These are phyloP conservation scores for Hucho hucho DNA, from an alignment of 2,113 vertebrate genomes.

Conservation along the genomic window DNA sequence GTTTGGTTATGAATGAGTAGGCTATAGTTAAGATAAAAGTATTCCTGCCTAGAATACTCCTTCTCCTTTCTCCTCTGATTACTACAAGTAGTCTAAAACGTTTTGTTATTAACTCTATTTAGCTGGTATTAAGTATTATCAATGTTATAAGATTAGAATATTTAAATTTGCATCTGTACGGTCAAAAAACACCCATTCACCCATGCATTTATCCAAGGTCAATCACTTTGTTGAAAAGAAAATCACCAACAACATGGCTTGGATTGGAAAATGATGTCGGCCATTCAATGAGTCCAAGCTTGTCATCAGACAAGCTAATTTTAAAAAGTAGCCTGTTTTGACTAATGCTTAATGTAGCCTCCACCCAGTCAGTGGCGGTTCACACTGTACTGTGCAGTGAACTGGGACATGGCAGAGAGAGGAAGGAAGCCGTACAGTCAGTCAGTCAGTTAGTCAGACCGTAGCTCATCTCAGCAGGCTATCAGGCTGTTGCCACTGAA, in stretches of 20 bases:
- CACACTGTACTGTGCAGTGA: constrained; percentile 23
- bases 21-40: constrained; percentile 65
- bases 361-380: constrained; percentile 44
- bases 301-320: constrained; percentile 62
- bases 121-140: too few relatives aligned
- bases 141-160: too few relatives aligned
- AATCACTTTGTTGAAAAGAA: constrained; percentile 44
- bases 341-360: constrained; percentile 49
- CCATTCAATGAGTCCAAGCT: constrained; percentile 57
- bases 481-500: constrained; percentile 29
- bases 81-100: too few relatives aligned
- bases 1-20: neutral
- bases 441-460: constrained; percentile 39
- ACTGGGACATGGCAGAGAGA: constrained; percentile 42
- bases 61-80: too few relatives aligned
- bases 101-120: too few relatives aligned
- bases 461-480: constrained; percentile 49
- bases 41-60: constrained; percentile 47
- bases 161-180: too few relatives aligned
- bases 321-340: constrained; percentile 67
- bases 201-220: constrained; percentile 10
- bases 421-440: constrained; percentile 45
- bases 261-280: constrained; percentile 48
- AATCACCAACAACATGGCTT: constrained; percentile 46
- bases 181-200: neutral